Evolutionary conservation across 1,140 invertebrate species (phyloP), one percentile per base, ranked within the genome.

Genomic region (Atta texana): DNA sequence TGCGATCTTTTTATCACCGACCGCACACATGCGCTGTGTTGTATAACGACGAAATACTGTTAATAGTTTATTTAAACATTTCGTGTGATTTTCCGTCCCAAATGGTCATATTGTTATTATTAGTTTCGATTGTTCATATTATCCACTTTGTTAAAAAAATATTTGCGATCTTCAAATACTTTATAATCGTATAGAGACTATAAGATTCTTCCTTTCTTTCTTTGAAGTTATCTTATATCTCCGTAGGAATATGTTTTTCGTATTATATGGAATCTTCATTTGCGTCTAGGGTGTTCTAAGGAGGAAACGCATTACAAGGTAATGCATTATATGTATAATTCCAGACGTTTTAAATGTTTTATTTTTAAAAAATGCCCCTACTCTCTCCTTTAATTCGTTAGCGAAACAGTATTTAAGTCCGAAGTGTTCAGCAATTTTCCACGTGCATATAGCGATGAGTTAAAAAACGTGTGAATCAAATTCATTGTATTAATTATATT

Each of bases 21-120:
- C 28, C 49, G 77, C 31, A 28, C 44, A 14, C n/a, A 28, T 49
- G 31, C 21, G 34, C 51, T 18, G 14, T 34, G 34, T 81, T 39
- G 51, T 34, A 21, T 44, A 68, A 44, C 34, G 8, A 39, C n/a
- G n/a, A 69, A 55, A 55, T 80, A 34, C 49, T 69, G 31, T 69
- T 71, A 69, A 69, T 78, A 44, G 10, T 81, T 81, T 28, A 16
- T 81, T 69, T 80, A 69, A 71, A 59, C n/a, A 34, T 81, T 59
- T 71, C 34, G 21, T 59, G 21, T 81, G 31, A 81, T 57, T 69
- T 71, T 51, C 21, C 39, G 64, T 80, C 31, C 39, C 8, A 6
- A 21, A 55, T 4, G 77, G 31, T 55, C 49, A 14, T 81, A 57
- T 31, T 51, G 44, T 78, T 68, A 80, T 21, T 55, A 39, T 12